Conservation (phyloP, 2,888 invertebrate genomes). For the Erebia ligea region DNA sequence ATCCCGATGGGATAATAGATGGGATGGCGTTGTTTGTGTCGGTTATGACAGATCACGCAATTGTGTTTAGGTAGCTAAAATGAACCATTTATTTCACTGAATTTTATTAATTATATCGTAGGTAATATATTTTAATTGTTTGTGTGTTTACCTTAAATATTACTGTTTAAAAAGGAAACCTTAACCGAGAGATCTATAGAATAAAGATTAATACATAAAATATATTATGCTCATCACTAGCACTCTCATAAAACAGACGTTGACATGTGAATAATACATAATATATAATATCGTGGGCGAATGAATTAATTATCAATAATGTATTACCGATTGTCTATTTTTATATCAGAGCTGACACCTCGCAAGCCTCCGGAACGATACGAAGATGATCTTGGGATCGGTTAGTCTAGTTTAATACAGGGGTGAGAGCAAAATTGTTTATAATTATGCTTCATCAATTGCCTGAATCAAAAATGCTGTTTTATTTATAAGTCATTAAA, state of each 20-base stretch:
- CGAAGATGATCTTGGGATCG: neutral
- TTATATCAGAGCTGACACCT: neutral
- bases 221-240: too few relatives aligned
- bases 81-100: conserved; percentile 16
- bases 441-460: neutral
- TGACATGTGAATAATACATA: too few relatives aligned
- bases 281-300: too few relatives aligned
- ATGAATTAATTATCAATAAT: too few relatives aligned
- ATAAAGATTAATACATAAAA: too few relatives aligned
- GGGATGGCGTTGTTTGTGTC: conserved; percentile 36
- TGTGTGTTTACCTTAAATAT: too few relatives aligned
- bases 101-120: neutral
- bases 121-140: too few relatives aligned
- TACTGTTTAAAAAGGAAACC: too few relatives aligned
- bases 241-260: too few relatives aligned
- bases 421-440: neutral
- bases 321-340: neutral
- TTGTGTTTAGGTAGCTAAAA: conserved; percentile 39
- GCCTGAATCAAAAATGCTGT: neutral
- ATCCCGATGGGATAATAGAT: conserved; percentile 37
- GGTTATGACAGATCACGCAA: conserved; percentile 48
- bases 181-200: too few relatives aligned
- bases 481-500: neutral
- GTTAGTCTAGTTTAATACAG: neutral
- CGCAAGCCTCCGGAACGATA: neutral